Base-by-base conservation (phyloP, 2,888 invertebrate species). In the Hemicrepidius hirtus region DNA sequence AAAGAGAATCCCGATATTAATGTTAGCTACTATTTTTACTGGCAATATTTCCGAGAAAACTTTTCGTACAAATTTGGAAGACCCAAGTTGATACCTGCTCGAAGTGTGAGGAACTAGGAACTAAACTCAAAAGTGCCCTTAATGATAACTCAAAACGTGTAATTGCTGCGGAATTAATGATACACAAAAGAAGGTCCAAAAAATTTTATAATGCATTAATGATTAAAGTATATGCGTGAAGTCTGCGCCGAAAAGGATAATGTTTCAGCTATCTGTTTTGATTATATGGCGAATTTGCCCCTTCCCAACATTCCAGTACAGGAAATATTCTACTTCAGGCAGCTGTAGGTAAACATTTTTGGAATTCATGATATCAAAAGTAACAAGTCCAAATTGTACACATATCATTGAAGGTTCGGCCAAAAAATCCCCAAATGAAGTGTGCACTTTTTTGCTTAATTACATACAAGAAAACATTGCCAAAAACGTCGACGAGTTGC, bases 221-320 rank as follows among this genome's bases (percentile, higher is more conserved):
- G n/a, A n/a, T n/a, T n/a, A n/a, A n/a, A n/a, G n/a, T 68, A 41
- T 41, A n/a, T 41, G n/a, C 13, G n/a, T 9, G 66, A 73, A 53
- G 44, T 74, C 5, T 37, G 46, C 37, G 35, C 40, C 21, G 37
- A 74, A 63, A 28, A 69, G 16, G 62, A 73, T 55, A 71, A 76
- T 16, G 69, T 75, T n/a, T n/a, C n/a, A n/a, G 81, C 74, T 24
- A 69, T 82, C 20, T 37, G 55, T 24, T 79, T 81, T 64, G n/a
- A n/a, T n/a, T n/a, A n/a, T n/a, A n/a, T n/a, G n/a, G n/a, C n/a
- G n/a, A n/a, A n/a, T n/a, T n/a, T n/a, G n/a, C n/a, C n/a, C n/a
- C n/a, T n/a, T n/a, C n/a, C n/a, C n/a, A n/a, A n/a, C n/a, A n/a
- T n/a, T n/a, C n/a, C n/a, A n/a, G n/a, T n/a, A n/a, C n/a, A n/a